phyloP scores from a whole-genome alignment of 2,888 invertebrate species.

The Metallyticus violacea region DNA sequence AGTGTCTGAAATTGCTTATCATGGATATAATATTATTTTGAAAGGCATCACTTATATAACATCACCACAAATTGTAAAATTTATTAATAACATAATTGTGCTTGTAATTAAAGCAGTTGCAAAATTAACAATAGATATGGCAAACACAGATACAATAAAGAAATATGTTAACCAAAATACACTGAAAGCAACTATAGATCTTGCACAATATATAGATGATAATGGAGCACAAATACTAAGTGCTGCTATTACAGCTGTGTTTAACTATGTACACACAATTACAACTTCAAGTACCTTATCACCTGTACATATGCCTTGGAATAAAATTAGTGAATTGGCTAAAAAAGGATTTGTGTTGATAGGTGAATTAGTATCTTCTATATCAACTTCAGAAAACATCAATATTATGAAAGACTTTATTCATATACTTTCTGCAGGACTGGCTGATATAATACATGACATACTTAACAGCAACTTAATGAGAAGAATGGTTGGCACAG shows the following conservation, averaged over 20 bases:
- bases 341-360: not conserved
- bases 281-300: not conserved
- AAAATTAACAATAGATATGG: not conserved
- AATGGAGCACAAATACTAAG: not conserved
- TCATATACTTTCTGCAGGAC: not conserved
- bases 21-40: not conserved
- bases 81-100: not conserved
- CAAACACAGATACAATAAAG: not conserved
- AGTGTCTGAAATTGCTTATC: not conserved
- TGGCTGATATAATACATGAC: not conserved
- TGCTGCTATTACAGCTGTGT: not conserved
- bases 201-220: not conserved
- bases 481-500: not conserved
- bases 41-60: not conserved
- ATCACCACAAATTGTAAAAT: not conserved
- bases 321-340: not conserved
- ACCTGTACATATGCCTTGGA: not conserved
- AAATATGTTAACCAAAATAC: not conserved
- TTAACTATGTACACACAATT: not conserved
- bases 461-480: not conserved
- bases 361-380: not conserved
- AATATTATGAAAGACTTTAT: not conserved
- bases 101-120: not conserved
- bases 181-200: not conserved
- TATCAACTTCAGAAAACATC: not conserved